phyloP scores from a whole-genome alignment of 2,888 invertebrate genomes.

The Drosophila pegasa region DNA sequence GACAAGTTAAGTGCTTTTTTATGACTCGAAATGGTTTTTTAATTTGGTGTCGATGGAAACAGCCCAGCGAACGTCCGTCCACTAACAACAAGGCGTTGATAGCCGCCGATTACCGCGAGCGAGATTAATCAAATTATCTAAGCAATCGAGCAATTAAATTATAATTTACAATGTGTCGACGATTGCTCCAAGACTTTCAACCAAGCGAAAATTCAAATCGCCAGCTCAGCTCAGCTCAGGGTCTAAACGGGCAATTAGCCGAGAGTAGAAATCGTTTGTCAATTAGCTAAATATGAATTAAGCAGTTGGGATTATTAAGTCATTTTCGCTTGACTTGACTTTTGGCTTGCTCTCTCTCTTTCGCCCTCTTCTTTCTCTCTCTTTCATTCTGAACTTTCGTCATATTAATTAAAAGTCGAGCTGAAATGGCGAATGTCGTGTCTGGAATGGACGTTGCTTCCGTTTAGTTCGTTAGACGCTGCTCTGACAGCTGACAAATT shows the following conservation, averaged over 20 bases:
- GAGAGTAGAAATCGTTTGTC: conserved; percentile 12
- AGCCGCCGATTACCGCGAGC: conserved; percentile 45
- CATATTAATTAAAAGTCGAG: conserved; percentile 39
- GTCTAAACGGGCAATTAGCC: conserved; percentile 24
- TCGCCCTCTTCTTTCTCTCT: neutral
- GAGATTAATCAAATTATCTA: conserved; percentile 62
- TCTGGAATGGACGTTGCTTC: neutral
- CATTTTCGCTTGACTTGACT: conserved; percentile 28
- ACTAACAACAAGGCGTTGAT: conserved; percentile 59
- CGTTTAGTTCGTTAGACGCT: conserved; percentile 53
- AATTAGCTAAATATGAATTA: conserved; percentile 25
- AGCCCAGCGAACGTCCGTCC: conserved; percentile 6
- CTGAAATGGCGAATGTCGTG: conserved; percentile 20
- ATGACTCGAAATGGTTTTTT: conserved; percentile 80
- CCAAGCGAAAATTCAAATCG: conserved; percentile 13
- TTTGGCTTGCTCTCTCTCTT: neutral
- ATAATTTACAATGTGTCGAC: conserved; percentile 66
- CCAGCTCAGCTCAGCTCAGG: neutral
- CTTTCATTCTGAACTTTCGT: conserved; percentile 12
- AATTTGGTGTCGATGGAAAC: conserved; percentile 79
- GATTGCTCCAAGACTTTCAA: conserved; percentile 8
- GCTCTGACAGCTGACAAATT: conserved; percentile 81
- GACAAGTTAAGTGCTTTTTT: conserved; percentile 81
- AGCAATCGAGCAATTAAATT: conserved; percentile 63
- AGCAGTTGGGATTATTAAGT: conserved; percentile 34